phyloP scores from a whole-genome alignment of 92 coral and sea anemone genomes.

The Phymanthus crucifer region DNA sequence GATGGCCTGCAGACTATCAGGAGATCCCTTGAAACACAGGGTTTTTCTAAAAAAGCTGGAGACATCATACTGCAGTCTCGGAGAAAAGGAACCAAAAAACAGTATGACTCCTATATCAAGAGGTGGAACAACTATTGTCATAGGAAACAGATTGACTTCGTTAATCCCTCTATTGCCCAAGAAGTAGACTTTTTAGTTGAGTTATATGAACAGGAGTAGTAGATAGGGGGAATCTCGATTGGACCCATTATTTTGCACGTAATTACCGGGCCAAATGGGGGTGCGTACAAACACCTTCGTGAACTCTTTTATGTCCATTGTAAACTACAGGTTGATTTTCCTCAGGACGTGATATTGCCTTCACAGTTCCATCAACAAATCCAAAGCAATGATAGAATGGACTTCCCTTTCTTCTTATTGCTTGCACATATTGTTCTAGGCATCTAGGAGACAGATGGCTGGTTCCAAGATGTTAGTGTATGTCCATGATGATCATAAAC shows the following conservation, averaged over 20 bases:
- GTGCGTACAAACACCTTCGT: too few species aligned
- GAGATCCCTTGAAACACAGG: constrained; percentile 21
- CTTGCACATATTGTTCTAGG: constrained; percentile 10
- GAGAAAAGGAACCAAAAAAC: constrained; percentile 39
- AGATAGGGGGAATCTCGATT: too few species aligned
- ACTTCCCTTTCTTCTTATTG: constrained; percentile 15
- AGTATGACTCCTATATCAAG: constrained; percentile 34
- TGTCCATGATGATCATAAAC: constrained; percentile 34
- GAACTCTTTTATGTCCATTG: background rate
- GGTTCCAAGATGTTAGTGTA: constrained; percentile 63
- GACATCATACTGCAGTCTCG: constrained; percentile 34
- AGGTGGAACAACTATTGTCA: constrained; percentile 26
- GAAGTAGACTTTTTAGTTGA: constrained; percentile 35
- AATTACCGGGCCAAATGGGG: too few species aligned
- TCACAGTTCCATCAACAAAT: constrained; percentile 23
- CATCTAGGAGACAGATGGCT: constrained; percentile 37
- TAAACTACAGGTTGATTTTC: constrained; percentile 7
- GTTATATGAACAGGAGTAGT: constrained; percentile 8
- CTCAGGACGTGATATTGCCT: constrained; percentile 30
- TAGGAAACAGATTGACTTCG: constrained; percentile 15
- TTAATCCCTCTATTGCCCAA: constrained; percentile 30
- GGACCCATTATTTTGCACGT: too few species aligned
- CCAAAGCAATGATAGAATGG: constrained; percentile 38
- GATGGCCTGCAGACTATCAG: constrained; percentile 38
- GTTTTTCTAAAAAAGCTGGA: constrained; percentile 14